Evolutionary conservation across 2,113 vertebrate species (phyloP).

Genomic region (Platysteira castanea): DNA sequence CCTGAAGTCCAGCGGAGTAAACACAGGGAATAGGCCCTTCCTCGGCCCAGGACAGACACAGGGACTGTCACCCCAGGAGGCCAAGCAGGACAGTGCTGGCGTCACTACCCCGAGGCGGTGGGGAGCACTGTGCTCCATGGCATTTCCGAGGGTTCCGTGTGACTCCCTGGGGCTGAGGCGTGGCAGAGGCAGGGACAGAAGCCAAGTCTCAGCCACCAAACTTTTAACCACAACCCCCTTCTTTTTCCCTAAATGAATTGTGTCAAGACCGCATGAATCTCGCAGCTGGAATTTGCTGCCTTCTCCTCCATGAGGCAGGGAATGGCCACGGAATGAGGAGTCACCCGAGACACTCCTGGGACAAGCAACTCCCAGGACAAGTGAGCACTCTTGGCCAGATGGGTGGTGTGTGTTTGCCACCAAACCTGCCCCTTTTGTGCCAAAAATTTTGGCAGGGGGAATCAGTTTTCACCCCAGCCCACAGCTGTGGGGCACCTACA

Average conservation of each 20-base stretch:
- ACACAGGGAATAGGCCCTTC: not conserved
- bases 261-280: accelerated
- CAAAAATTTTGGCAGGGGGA: too few relatives aligned
- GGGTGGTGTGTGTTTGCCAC: not conserved
- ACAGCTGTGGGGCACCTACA: not conserved
- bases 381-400: accelerated
- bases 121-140: not conserved
- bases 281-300: not conserved
- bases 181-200: not conserved
- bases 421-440: not conserved
- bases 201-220: not conserved
- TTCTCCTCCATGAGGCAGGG: not conserved
- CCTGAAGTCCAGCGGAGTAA: not conserved
- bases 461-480: not conserved
- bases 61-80: not conserved
- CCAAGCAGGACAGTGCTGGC: accelerated
- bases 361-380: not conserved
- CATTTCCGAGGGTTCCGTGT: accelerated
- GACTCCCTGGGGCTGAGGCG: not conserved
- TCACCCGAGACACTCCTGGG: accelerated
- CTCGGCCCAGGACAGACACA: accelerated
- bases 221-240: not conserved
- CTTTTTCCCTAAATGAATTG: not conserved
- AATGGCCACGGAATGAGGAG: not conserved
- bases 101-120: accelerated